Evolutionary conservation across 1,140 invertebrate genomes (phyloP), one percentile per base, ranked within the genome.

Genomic region (Branchinecta lindahli): DNA sequence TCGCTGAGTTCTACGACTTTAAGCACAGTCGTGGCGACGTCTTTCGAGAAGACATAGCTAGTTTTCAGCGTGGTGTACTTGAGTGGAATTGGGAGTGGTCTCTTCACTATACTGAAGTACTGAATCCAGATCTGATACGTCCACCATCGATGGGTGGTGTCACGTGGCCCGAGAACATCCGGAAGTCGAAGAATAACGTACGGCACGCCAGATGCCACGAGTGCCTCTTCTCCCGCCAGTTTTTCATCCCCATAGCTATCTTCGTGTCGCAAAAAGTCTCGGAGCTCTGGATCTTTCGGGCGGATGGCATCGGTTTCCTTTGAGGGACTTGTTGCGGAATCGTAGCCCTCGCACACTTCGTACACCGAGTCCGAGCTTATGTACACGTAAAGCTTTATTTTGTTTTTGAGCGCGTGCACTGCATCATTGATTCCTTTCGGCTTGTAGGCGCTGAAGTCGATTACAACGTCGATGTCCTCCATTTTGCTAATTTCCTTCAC

Each of bases 321-420:
- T 7, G 71, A 68, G 7, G 74, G 69, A 3, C 71, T 18, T 12
- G 5, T 12, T 8, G 46, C 66, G 7, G 52, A 15, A 67, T 73
- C n/a, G 73, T 69, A 1, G 69, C 66, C 74, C 18, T 61, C 72
- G 70, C 79, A 79, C n/a, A 83, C 81, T 70, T 82, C 81, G 70
- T 82, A 83, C 0, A 83, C 80, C 8, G 81, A 82, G 73, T 83
- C 82, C 0, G 79, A 78, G 72, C 80, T 81, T 44, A 83, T 81
- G 70, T 78, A 80, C n/a, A 83, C 75, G 70, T 83, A 83, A 4
- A 78, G 46, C 44, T 74, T 74, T n/a, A 77, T 72, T 70, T 77
- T 77, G 15, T 72, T 74, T n/a, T 74, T 70, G 7, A 81, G 70
- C 45, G 79, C 44, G 18, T 76, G 72, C 33, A 80, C 70, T 15